A percentile compares a stretch with the other conserved stretches of the same genome.
These are phyloP conservation scores for Pristionchus mayeri DNA, from an alignment of 2,888 invertebrate species.

Conservation along the genomic window DNA sequence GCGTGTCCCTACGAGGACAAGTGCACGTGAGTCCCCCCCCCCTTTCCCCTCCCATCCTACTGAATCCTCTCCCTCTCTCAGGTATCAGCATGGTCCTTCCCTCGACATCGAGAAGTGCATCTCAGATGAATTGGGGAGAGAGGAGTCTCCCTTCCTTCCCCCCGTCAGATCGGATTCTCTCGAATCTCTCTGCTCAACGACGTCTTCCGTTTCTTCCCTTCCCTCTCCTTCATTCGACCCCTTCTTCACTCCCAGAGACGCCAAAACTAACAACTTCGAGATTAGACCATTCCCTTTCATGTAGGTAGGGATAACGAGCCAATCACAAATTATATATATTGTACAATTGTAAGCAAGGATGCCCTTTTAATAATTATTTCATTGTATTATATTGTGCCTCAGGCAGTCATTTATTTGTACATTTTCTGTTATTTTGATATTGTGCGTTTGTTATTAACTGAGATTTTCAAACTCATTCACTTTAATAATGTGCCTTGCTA, in stretches of 20 bases:
- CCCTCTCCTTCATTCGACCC: background rate
- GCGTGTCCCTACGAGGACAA: constrained; percentile 38
- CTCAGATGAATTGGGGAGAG: constrained; percentile 4
- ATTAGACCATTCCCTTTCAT: constrained; percentile 25
- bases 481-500: constrained; percentile 20
- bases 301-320: background rate
- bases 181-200: background rate
- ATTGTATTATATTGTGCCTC: constrained; percentile 31
- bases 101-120: constrained; percentile 31
- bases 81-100: constrained; percentile 28
- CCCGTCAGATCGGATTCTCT: background rate
- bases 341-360: background rate
- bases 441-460: constrained; percentile 11
- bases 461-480: background rate
- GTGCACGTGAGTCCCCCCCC: constrained; percentile 2
- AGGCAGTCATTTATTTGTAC: constrained; percentile 33
- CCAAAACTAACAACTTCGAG: constrained; percentile 12
- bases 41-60: background rate
- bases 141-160: background rate
- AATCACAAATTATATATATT: background rate
- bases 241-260: constrained; percentile 35
- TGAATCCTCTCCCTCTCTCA: background rate
- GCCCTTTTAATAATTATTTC: constrained; percentile 44
- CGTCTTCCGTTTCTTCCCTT: background rate
- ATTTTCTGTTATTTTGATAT: background rate